Evolutionary conservation across 2,113 vertebrate genomes (phyloP), one percentile per base, ranked within the genome.

Genomic region (Anarrhichthys ocellatus): DNA sequence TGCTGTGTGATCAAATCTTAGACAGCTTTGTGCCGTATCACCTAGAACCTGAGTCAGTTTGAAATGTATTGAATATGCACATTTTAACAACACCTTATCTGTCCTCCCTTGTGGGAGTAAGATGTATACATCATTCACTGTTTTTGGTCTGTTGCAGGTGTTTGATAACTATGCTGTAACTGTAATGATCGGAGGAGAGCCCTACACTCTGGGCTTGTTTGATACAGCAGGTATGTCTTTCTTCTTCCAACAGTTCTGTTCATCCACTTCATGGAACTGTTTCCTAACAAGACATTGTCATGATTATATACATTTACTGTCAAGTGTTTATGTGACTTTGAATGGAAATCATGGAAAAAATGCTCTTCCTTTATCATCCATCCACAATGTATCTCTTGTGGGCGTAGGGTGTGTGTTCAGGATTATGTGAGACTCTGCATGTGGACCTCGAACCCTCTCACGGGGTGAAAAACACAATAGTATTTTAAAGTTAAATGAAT

Each of bases 121-220:
- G 38, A 29, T 68, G 24, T 44, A n/a, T 27, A 18, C 32, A 14
- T 14, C 1, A 1, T 44, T 44, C 34, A 34, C 6, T 34, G 34
- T 4, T 48, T 38, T 73, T 46, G 15, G 20, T 42, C 1, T 87
- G 20, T 78, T 91, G 32, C 78, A 99, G 98, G 98, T 99, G 91
- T 99, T 99, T 24, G 98, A 99, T 95, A 99, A 99, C 94, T 99
- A 99, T 97, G 98, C 98, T 93, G 98, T 99, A 84, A 99, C 98
- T 76, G 98, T 99, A 95, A 99, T 99, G 98, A 99, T 99, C 69
- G 98, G 98, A 88, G 98, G 98, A 58, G 98, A 99, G 92, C 98
- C 98, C 85, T 99, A 99, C 93, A 99, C 98, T 86, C 93, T 99
- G 87, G 98, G 98, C 94, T 95, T 99, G 90, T 99, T 99, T 90